These are phyloP conservation scores for Catostomus latipinnis DNA, from an alignment of 2,797 vertebrate species.

Conservation along the genomic window DNA sequence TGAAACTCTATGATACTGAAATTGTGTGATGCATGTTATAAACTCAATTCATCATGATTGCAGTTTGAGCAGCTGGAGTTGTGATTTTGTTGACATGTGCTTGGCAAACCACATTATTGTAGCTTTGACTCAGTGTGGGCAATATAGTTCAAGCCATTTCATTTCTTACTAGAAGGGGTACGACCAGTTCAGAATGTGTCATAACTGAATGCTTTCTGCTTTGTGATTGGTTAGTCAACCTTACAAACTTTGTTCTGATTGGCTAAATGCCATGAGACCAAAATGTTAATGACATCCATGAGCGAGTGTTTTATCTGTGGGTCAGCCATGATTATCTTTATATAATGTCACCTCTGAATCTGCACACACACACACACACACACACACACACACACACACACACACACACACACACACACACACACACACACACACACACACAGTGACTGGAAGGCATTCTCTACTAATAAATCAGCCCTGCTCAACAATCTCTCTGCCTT, in stretches of 20 bases:
- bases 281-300: background rate
- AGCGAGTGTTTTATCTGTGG: background rate
- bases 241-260: background rate
- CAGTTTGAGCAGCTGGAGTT: constrained; percentile 1
- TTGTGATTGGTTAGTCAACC: constrained; percentile 4
- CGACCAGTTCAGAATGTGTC: background rate
- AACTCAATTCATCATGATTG: no score
- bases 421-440: no score
- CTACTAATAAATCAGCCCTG: no score
- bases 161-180: background rate
- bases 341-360: background rate
- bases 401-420: no score
- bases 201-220: background rate
- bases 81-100: constrained; percentile 6
- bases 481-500: no score
- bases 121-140: background rate
- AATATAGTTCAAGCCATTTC: constrained; percentile 2
- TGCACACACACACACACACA: background rate
- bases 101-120: constrained; percentile 21
- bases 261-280: background rate
- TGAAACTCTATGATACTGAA: no score
- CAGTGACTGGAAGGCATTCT: background rate
- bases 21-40: no score
- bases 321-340: background rate
- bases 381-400: background rate